Conservation (phyloP, 2,888 invertebrate genomes). For the Andrena hattorfiana region DNA sequence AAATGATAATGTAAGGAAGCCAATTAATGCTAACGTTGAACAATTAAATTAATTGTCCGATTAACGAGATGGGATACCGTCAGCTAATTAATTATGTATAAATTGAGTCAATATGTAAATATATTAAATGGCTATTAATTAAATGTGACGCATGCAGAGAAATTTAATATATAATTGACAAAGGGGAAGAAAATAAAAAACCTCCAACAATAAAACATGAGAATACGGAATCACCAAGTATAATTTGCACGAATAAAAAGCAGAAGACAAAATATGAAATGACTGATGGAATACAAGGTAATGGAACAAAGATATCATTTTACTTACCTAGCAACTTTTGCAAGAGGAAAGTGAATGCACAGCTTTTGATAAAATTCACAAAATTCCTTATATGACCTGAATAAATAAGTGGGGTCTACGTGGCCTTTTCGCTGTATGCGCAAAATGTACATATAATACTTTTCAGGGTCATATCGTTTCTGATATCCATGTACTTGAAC, state of each 20-base stretch:
- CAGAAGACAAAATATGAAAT: neutral
- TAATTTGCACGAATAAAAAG: neutral
- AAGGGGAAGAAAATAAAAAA: neutral
- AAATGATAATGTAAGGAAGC: neutral
- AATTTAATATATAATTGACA: neutral
- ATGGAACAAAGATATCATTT: neutral
- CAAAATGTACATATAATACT: constrained; percentile 97
- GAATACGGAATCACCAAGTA: neutral
- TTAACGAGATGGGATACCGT: neutral
- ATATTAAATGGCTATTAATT: too few species aligned
- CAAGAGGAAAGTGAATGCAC: constrained; percentile 95
- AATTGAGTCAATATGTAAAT: neutral
- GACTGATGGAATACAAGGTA: neutral
- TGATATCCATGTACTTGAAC: constrained; percentile 96
- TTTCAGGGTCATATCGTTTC: constrained; percentile 98
- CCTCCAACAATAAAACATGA: neutral
- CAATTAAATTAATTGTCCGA: neutral
- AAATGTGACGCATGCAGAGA: neutral
- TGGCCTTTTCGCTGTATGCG: constrained; percentile 94
- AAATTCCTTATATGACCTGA: constrained; percentile 98
- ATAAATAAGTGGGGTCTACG: constrained; percentile 94
- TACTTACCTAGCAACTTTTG: constrained; percentile 94
- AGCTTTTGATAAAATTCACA: constrained; percentile 98
- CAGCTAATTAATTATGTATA: neutral
- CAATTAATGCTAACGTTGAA: neutral